phyloP scores from a whole-genome alignment of 2,888 invertebrate species.

The Polyommatus icarus region DNA sequence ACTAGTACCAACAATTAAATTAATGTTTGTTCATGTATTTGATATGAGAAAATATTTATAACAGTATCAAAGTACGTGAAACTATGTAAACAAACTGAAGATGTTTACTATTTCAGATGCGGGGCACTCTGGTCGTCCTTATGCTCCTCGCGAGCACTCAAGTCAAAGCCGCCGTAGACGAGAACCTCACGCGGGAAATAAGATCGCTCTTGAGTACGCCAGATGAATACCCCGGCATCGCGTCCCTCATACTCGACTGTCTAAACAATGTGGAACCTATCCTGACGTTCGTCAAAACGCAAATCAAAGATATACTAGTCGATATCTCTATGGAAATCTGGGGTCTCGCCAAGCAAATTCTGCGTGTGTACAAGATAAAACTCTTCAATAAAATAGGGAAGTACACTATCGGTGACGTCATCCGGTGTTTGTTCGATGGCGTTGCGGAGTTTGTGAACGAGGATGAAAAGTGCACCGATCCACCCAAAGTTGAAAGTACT shows the following conservation, averaged over 20 bases:
- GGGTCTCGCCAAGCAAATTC: conserved; percentile 45
- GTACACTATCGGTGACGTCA: conserved; percentile 53
- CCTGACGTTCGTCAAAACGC: conserved; percentile 49
- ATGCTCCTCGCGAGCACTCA: conserved; percentile 25
- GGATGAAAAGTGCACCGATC: conserved; percentile 34
- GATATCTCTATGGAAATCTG: conserved; percentile 49
- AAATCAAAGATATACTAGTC: conserved; percentile 52
- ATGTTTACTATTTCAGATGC: conserved; percentile 44
- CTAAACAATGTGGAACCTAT: conserved; percentile 47
- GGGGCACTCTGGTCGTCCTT: conserved; percentile 33
- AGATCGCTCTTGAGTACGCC: conserved; percentile 34
- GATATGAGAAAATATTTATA: background rate
- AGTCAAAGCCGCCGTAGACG: conserved; percentile 28
- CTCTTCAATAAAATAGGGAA: conserved; percentile 52
- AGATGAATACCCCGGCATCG: conserved; percentile 29
- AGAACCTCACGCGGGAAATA: conserved; percentile 31
- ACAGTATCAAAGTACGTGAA: background rate
- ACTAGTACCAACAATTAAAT: too few species aligned
- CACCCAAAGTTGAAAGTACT: conserved; percentile 39
- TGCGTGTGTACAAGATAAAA: conserved; percentile 51
- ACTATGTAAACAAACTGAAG: background rate
- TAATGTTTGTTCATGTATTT: background rate
- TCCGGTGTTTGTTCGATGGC: conserved; percentile 51
- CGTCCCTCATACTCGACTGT: conserved; percentile 37
- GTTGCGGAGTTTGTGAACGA: conserved; percentile 48